These are phyloP conservation scores for Psix sp. DNA, from an alignment of 1,140 invertebrate species.

Conservation along the genomic window DNA sequence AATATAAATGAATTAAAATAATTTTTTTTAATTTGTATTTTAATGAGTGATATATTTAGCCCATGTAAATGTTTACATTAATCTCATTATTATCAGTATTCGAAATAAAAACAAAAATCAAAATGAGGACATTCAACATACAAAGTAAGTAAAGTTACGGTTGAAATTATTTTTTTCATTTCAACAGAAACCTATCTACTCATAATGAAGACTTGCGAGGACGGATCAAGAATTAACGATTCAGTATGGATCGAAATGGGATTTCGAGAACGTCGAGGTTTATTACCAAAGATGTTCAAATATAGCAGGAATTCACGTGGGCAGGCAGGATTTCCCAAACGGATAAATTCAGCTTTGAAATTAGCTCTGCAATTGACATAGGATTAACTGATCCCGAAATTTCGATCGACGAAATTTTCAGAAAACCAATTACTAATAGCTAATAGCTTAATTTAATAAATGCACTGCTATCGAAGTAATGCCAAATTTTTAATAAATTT, in stretches of 20 bases:
- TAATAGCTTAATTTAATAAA: conserved; percentile 41
- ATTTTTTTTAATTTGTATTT: too few species aligned
- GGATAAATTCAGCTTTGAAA: conserved; percentile 52
- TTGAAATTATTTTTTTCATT: too few species aligned
- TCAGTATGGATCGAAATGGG: conserved; percentile 62
- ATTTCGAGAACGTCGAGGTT: conserved; percentile 56
- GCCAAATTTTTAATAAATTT: too few species aligned
- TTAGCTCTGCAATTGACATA: conserved; percentile 42
- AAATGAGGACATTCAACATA: too few species aligned
- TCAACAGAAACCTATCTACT: conserved; percentile 60
- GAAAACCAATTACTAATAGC: conserved; percentile 27
- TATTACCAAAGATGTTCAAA: conserved; percentile 52
- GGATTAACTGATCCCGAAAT: conserved; percentile 29
- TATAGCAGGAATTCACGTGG: too few species aligned
- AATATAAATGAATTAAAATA: too few species aligned
- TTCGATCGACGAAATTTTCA: conserved; percentile 14
- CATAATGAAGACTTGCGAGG: conserved; percentile 49
- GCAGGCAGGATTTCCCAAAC: conserved; percentile 17
- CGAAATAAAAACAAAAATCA: too few species aligned
- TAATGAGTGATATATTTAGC: too few species aligned
- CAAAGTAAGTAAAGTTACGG: too few species aligned
- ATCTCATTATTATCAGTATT: too few species aligned
- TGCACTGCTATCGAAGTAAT: too few species aligned
- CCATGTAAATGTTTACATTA: too few species aligned
- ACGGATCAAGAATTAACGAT: conserved; percentile 57